Evolutionary conservation across 1,140 invertebrate genomes (phyloP).

Genomic region (Sinonovacula constricta): DNA sequence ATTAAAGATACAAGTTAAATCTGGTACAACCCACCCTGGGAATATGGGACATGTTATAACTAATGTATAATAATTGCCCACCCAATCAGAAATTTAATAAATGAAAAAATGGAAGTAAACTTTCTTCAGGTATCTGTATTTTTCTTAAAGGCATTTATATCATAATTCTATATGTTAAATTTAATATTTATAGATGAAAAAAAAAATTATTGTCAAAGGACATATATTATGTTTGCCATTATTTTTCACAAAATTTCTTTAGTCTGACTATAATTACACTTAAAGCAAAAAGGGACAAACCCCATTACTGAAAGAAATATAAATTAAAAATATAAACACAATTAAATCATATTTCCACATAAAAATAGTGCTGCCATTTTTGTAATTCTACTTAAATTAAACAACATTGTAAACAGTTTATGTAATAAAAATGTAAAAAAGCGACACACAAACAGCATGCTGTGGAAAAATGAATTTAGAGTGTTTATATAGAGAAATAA

Average conservation of each 20-base stretch:
- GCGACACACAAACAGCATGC: background rate
- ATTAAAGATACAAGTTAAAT: conserved; percentile 8
- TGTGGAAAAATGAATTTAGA: background rate
- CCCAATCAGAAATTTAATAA: too few species aligned
- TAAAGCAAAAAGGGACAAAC: background rate
- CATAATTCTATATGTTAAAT: too few species aligned
- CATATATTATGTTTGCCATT: too few species aligned
- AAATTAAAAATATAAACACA: background rate
- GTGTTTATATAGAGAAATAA: background rate
- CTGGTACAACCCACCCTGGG: conserved; percentile 7
- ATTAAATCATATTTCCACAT: background rate
- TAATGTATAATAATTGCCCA: background rate
- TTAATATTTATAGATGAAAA: conserved; percentile 14
- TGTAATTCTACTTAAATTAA: background rate
- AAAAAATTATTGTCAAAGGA: conserved; percentile 2
- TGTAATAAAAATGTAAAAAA: background rate
- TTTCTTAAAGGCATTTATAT: too few species aligned
- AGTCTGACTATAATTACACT: too few species aligned
- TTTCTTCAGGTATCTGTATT: too few species aligned
- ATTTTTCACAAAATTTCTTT: too few species aligned
- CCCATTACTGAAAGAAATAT: background rate
- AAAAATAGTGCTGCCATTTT: background rate
- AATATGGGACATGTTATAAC: background rate
- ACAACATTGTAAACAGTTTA: background rate
- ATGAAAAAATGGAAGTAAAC: too few species aligned